Evolutionary conservation across 2,797 vertebrate genomes (phyloP).

Genomic region (Sebastes variabilis): DNA sequence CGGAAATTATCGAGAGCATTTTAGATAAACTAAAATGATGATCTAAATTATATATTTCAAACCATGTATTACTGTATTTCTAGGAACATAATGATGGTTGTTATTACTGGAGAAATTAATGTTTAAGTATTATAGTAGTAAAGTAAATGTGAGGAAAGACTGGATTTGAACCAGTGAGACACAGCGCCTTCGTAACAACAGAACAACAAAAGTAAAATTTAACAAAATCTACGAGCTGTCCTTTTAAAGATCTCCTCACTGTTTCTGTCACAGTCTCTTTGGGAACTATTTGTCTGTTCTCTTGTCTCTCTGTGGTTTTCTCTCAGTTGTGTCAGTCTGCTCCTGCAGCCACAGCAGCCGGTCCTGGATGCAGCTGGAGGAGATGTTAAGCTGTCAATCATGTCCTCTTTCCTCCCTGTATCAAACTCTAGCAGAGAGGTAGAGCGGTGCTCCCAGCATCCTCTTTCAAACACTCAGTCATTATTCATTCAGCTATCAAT

Average conservation of each 20-base stretch:
- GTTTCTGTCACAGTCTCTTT: background rate
- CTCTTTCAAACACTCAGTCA: background rate
- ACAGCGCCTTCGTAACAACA: background rate
- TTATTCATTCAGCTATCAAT: background rate
- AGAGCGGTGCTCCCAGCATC: background rate
- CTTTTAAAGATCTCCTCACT: background rate
- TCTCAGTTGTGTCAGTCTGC: background rate
- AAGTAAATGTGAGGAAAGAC: background rate
- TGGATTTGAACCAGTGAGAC: background rate
- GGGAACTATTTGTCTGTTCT: background rate
- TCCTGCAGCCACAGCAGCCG: conserved; percentile 13
- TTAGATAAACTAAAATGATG: too few relatives aligned
- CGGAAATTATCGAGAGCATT: too few relatives aligned
- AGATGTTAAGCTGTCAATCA: conserved; percentile 9
- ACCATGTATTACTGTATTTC: background rate
- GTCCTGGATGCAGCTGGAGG: conserved; percentile 19
- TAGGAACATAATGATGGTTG: background rate
- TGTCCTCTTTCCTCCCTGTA: conserved; percentile 3
- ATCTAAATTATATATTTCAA: too few relatives aligned
- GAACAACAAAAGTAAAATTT: background rate
- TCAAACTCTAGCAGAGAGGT: background rate
- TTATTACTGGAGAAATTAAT: background rate
- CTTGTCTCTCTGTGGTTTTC: background rate
- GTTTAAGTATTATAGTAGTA: background rate
- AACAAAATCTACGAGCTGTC: background rate